Evolutionary conservation across 1,140 invertebrate genomes (phyloP), one percentile per base, ranked within the genome.

Genomic region (Trissolcus basalis): DNA sequence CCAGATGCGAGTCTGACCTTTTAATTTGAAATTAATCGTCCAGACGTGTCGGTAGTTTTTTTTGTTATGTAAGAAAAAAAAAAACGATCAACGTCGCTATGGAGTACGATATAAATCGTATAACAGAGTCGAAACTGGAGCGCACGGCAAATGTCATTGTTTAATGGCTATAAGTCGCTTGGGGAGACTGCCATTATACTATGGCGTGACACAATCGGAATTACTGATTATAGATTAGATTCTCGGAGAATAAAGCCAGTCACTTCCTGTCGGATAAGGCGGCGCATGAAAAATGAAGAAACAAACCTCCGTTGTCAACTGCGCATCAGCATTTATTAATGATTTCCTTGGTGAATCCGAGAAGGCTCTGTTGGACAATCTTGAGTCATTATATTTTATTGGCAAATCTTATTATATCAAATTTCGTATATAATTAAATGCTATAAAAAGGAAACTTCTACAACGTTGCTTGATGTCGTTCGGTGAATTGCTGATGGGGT

Each of bases 221-320:
- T 78, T 80, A 68, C 80, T 79, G 81, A 82, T 83, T 79, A 78
- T 50, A 80, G 78, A 82, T 82, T 81, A 81, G 79, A 76, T 74
- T 72, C 60, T 33, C 56, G 16, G 71, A 76, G 80, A 82, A 79
- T 81, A 77, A 82, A 61, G 77, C 78, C 77, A 81, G 79, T 81
- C 81, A 83, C 79, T 79, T 74, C 49, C 70, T 73, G 15, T 44
- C 39, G 49, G 58, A 70, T 56, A 64, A 76, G 77, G 61, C 75
- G 51, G 59, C 58, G 12, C 33, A 68, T 35, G 55, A 76, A 74
- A 80, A 74, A 70, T 53, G 65, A 68, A 67, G 63, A 54, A 48
- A 41, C 65, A 64, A 49, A 53, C 33, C 60, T 39, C 19, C 41
- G 61, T 65, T 59, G 53, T 61, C 64, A 54, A 72, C 45, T 39